phyloP scores from a whole-genome alignment of 1,140 invertebrate species.

The Coenobita brevimanus region DNA sequence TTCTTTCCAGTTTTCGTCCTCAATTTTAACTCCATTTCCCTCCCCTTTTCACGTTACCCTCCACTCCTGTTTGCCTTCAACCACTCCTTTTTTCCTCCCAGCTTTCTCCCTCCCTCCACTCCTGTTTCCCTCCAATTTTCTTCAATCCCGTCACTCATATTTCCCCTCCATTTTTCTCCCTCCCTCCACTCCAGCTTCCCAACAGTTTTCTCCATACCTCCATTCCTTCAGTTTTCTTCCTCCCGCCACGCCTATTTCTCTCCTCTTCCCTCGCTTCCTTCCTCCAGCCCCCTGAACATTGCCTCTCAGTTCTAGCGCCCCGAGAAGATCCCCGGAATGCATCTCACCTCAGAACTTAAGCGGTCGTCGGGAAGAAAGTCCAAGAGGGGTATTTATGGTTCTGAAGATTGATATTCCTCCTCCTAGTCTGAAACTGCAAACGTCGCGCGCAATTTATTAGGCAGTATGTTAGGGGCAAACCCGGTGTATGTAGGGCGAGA shows the following conservation, averaged over 20 bases:
- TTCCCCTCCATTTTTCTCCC: no score
- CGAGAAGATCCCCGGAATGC: not conserved
- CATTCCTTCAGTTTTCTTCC: no score
- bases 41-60: no score
- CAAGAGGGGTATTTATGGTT: conserved; percentile 38
- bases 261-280: not conserved
- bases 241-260: no score
- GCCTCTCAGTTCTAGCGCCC: not conserved
- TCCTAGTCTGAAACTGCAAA: conserved; percentile 25
- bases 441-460: conserved; percentile 38
- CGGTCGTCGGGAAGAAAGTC: conserved; percentile 2
- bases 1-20: not conserved
- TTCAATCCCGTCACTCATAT: no score
- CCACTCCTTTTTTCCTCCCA: no score
- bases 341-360: conserved; percentile 14
- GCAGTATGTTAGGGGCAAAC: conserved; percentile 39
- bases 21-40: not conserved
- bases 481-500: no score
- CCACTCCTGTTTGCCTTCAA: no score
- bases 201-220: no score
- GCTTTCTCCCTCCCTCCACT: no score
- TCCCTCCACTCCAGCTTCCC: no score
- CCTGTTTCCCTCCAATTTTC: no score
- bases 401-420: conserved; percentile 22
- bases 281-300: not conserved